Evolutionary conservation across 2,888 invertebrate species (phyloP).

Genomic region (Acanthosepion esculentum): DNA sequence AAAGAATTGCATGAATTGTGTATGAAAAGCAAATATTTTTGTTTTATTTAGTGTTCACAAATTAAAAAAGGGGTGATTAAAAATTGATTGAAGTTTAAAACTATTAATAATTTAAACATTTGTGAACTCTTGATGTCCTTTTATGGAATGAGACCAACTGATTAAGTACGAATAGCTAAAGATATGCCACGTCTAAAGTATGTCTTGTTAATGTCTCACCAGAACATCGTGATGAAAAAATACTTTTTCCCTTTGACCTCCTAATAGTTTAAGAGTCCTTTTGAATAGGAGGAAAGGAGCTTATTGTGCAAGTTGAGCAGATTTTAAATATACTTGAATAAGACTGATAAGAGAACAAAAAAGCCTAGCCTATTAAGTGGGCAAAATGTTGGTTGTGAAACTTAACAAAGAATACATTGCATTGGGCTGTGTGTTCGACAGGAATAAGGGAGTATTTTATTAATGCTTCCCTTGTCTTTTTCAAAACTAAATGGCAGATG

Average conservation of each 20-base stretch:
- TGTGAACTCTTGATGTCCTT: no score
- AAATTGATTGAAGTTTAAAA: no score
- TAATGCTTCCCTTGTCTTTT: no score
- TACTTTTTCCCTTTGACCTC: not conserved
- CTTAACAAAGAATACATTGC: not conserved
- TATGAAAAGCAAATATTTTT: no score
- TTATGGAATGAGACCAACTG: no score
- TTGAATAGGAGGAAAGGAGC: not conserved
- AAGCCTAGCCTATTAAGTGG: not conserved
- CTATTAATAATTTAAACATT: no score
- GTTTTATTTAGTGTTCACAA: no score
- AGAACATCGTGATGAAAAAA: not conserved
- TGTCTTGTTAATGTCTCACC: not conserved
- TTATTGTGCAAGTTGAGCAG: not conserved
- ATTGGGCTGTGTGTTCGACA: not conserved
- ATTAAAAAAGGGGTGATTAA: no score
- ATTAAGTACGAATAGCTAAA: no score
- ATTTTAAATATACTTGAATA: not conserved
- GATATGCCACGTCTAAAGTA: not conserved
- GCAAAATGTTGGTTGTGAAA: not conserved
- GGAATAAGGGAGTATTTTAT: no score
- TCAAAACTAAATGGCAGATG: no score
- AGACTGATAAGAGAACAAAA: not conserved
- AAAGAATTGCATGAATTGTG: no score
- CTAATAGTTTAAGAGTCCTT: not conserved